A percentile compares a stretch with the other conserved stretches of the same genome.
phyloP scores from a whole-genome alignment of 35 echinoderm and acorn worm genomes.

The Strongylocentrotus purpuratus region DNA sequence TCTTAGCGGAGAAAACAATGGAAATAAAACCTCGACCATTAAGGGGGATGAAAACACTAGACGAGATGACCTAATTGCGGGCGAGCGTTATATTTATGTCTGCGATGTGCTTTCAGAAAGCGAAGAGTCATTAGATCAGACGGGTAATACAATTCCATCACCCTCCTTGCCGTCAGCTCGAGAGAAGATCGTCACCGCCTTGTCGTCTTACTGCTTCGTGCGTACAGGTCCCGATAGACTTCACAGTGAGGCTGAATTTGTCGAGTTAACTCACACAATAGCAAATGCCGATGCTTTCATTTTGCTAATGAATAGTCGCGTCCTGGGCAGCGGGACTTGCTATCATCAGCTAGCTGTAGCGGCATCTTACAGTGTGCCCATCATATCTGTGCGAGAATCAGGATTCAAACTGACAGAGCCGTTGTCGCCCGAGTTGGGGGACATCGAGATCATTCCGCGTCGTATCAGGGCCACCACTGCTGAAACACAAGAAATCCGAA shows the following conservation, averaged over 20 bases:
- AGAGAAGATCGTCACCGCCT: conserved; percentile 65
- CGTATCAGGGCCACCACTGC: neutral
- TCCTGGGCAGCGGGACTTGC: conserved; percentile 55
- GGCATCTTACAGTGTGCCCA: conserved; percentile 59
- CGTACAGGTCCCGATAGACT: conserved; percentile 62
- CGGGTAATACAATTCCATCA: neutral
- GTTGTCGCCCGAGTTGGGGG: conserved; percentile 59
- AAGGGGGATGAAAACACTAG: neutral
- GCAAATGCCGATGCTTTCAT: conserved; percentile 73
- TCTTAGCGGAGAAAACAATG: neutral
- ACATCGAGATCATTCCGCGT: conserved; percentile 62
- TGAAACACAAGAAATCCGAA: neutral
- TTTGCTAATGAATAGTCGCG: conserved; percentile 66
- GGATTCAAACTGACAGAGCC: conserved; percentile 62
- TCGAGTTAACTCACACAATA: conserved; percentile 60
- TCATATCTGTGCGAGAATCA: conserved; percentile 67
- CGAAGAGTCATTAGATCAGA: neutral
- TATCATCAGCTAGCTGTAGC: conserved; percentile 69
- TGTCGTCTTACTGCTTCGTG: conserved; percentile 74
- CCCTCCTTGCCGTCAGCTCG: conserved; percentile 36
- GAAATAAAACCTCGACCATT: neutral
- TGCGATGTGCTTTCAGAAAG: conserved; percentile 53
- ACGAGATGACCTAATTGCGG: neutral
- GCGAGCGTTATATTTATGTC: conserved; percentile 61
- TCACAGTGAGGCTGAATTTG: conserved; percentile 44